phyloP scores from a whole-genome alignment of 2,888 invertebrate species.

The Eurytoma californica region DNA sequence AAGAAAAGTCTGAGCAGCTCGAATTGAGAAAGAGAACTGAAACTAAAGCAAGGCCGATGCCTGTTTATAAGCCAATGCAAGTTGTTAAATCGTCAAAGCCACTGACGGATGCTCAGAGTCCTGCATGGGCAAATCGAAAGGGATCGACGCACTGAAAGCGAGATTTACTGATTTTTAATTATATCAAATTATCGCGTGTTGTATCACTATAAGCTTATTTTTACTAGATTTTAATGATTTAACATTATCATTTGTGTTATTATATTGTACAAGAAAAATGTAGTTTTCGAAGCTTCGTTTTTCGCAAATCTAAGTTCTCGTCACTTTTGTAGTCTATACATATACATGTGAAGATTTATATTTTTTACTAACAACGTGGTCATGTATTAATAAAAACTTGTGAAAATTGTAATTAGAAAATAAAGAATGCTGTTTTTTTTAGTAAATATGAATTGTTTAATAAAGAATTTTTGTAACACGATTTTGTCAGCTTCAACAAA shows the following conservation, averaged over 20 bases:
- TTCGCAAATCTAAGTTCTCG: neutral
- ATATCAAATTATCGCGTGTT: too few species aligned
- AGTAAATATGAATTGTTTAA: constrained; percentile 58
- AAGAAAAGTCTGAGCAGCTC: constrained; percentile 77
- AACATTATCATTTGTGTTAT: constrained; percentile 31
- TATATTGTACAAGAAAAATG: constrained; percentile 20
- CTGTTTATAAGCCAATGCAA: constrained; percentile 76
- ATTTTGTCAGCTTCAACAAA: constrained; percentile 57
- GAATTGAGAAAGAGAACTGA: constrained; percentile 78
- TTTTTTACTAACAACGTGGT: constrained; percentile 30
- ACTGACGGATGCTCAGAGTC: constrained; percentile 82
- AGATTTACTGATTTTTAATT: constrained; percentile 16
- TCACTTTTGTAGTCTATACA: neutral
- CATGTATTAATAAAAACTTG: constrained; percentile 39
- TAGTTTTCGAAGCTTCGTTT: constrained; percentile 36
- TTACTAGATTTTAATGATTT: constrained; percentile 25
- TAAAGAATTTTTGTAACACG: constrained; percentile 58
- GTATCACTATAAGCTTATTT: neutral
- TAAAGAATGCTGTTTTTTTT: constrained; percentile 44
- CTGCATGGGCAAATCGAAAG: constrained; percentile 67
- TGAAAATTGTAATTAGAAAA: constrained; percentile 40
- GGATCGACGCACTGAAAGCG: constrained; percentile 28
- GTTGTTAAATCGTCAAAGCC: constrained; percentile 77
- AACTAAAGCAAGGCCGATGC: constrained; percentile 81
- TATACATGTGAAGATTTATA: constrained; percentile 10